These are phyloP conservation scores for Piezodorus guildinii DNA, from an alignment of 1,140 invertebrate genomes.

Conservation along the genomic window DNA sequence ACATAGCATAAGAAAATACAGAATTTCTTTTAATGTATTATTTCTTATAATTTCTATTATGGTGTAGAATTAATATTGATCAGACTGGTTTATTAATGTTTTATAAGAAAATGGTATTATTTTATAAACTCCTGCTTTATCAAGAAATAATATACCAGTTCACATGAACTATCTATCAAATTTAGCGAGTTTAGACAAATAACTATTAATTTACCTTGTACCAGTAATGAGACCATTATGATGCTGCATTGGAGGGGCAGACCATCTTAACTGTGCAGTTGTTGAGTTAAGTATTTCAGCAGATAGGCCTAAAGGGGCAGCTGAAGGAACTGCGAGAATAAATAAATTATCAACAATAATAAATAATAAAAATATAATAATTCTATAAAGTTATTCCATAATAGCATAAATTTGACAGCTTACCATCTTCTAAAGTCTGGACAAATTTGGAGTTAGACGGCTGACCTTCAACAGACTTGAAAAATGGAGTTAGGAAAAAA, in stretches of 20 bases:
- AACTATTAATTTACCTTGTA: too few relatives aligned
- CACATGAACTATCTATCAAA: too few relatives aligned
- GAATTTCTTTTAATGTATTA: too few relatives aligned
- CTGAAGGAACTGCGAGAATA: constrained; percentile 49
- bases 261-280: constrained; percentile 65
- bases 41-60: too few relatives aligned
- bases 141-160: too few relatives aligned
- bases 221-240: constrained; percentile 70
- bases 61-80: too few relatives aligned
- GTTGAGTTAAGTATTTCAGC: constrained; percentile 71
- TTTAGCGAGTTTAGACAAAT: too few relatives aligned
- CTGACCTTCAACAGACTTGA: constrained; percentile 70
- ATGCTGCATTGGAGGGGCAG: constrained; percentile 59
- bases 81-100: too few relatives aligned
- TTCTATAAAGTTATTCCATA: too few relatives aligned
- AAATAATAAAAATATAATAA: background rate
- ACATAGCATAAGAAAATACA: constrained; percentile 24
- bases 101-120: too few relatives aligned
- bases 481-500: constrained; percentile 79
- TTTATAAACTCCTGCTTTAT: too few relatives aligned
- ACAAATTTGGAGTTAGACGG: constrained; percentile 62
- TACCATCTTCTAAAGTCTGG: constrained; percentile 58
- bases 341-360: background rate
- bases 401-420: constrained; percentile 30
- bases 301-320: constrained; percentile 64